Conservation (phyloP, 2,797 vertebrate genomes). For the Danio jaintianensis region DNA sequence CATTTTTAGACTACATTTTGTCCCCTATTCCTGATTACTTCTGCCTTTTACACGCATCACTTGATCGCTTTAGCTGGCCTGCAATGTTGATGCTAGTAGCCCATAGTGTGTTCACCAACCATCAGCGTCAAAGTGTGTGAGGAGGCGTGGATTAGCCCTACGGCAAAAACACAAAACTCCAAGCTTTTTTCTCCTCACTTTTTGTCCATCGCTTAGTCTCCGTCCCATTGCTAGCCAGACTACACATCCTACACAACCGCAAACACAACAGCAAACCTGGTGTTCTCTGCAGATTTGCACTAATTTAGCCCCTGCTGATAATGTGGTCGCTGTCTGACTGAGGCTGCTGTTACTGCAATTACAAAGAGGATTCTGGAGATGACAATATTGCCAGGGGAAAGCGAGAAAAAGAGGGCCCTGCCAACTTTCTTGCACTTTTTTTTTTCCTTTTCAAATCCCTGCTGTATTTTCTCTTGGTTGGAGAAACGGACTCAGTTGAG, state of each 20-base stretch:
- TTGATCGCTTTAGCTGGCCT: constrained; percentile 21
- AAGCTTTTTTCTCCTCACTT: background rate
- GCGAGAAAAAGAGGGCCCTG: background rate
- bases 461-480: background rate
- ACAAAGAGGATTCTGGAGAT: constrained; percentile 34
- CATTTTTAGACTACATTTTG: background rate
- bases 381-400: constrained; percentile 31
- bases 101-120: constrained; percentile 42
- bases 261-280: constrained; percentile 23
- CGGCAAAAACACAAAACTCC: constrained; percentile 36
- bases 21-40: background rate
- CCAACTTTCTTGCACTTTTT: constrained; percentile 31
- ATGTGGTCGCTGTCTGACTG: constrained; percentile 60
- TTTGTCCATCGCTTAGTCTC: constrained; percentile 2
- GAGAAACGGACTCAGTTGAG: constrained; percentile 61
- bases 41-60: background rate
- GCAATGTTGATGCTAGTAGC: constrained; percentile 42
- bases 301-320: constrained; percentile 72
- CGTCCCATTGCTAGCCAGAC: background rate
- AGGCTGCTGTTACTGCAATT: constrained; percentile 34
- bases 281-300: constrained; percentile 63
- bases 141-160: constrained; percentile 32
- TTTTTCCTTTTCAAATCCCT: constrained; percentile 6
- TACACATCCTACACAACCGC: constrained; percentile 6
- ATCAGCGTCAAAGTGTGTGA: constrained; percentile 49